Evolutionary conservation across 2,797 vertebrate species (phyloP).

Genomic region (Holocentrus rufus): DNA sequence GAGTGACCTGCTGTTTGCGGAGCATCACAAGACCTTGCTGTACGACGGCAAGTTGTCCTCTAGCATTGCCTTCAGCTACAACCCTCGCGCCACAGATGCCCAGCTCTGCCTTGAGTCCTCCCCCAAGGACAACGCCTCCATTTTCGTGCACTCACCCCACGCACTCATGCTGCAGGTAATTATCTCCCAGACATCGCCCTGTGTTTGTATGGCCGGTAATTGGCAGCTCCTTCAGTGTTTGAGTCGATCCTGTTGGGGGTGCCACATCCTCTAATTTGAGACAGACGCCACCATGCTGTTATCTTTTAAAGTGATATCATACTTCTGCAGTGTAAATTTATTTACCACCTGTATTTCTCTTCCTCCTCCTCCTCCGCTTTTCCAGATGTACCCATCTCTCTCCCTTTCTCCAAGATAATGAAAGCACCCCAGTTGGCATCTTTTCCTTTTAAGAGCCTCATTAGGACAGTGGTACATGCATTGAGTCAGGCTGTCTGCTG

Average conservation of each 20-base stretch:
- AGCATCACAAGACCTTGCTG: conserved; percentile 94
- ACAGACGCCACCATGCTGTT: conserved; percentile 6
- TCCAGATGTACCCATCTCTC: conserved; percentile 31
- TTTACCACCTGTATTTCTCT: conserved; percentile 33
- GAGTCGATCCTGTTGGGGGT: neutral
- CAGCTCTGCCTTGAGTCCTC: conserved; percentile 99
- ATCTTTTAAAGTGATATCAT: conserved; percentile 22
- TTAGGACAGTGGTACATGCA: conserved; percentile 63
- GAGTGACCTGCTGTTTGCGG: conserved; percentile 94
- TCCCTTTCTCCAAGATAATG: conserved; percentile 37
- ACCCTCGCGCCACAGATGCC: conserved; percentile 96
- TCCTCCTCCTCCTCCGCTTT: conserved; percentile 25
- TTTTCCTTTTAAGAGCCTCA: conserved; percentile 67
- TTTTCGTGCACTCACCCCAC: conserved; percentile 98
- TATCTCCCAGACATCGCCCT: conserved; percentile 4
- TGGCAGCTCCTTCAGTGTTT: neutral
- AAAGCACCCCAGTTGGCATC: conserved; percentile 52
- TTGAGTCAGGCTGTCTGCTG: conserved; percentile 37
- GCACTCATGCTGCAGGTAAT: conserved; percentile 99
- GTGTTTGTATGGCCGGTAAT: neutral
- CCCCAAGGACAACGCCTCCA: conserved; percentile 95
- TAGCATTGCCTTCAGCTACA: conserved; percentile 94
- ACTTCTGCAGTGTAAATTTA: conserved; percentile 11
- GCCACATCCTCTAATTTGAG: conserved; percentile 20
- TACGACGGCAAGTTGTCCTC: conserved; percentile 97